These are phyloP conservation scores for Cheumatopsyche charites DNA, from an alignment of 1,140 invertebrate species.

Conservation along the genomic window DNA sequence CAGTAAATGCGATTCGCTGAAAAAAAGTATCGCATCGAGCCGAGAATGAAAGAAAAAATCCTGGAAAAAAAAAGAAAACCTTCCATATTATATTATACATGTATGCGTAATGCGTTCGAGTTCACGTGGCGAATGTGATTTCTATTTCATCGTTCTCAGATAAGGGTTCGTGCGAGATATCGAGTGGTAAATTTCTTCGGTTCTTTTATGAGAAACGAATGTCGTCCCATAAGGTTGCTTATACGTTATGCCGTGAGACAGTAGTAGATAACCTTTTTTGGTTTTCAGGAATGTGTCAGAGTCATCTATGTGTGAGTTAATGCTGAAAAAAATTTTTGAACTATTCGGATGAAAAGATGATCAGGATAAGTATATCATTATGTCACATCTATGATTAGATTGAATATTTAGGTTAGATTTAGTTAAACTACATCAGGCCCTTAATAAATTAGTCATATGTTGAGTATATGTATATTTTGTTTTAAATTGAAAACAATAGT, in stretches of 20 bases:
- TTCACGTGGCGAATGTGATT: constrained; percentile 8
- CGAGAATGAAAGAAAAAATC: not conserved
- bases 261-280: not conserved
- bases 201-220: constrained; percentile 17
- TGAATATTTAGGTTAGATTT: no score
- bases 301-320: not conserved
- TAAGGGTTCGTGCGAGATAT: constrained; percentile 21
- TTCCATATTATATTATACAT: not conserved
- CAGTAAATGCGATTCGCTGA: not conserved
- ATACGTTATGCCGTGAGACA: not conserved
- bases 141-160: not conserved
- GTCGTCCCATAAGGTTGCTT: not conserved
- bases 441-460: no score
- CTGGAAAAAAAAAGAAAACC: not conserved
- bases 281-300: no score
- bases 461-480: no score
- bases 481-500: no score
- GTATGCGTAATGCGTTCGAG: not conserved
- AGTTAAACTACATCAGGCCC: no score
- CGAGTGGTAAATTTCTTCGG: constrained; percentile 29
- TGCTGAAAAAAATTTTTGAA: constrained; percentile 1
- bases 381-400: no score
- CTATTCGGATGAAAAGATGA: no score
- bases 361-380: no score
- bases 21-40: not conserved